Evolutionary conservation across 2,888 invertebrate species (phyloP), one percentile per base, ranked within the genome.

Genomic region (Perizoma affinitatum): DNA sequence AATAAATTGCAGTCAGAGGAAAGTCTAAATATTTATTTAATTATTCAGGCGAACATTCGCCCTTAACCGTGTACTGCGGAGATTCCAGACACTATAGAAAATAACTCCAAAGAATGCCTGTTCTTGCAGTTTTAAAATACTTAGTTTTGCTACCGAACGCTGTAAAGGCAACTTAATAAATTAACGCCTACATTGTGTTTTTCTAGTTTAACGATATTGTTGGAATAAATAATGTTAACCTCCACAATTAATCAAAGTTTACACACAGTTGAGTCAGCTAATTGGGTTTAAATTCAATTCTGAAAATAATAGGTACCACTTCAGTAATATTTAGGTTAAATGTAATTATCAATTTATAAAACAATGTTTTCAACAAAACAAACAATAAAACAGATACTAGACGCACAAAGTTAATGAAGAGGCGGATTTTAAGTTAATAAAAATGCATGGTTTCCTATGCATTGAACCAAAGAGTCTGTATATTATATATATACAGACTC

Each of bases 321-420:
- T 22, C 22, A 22, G 22, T 2, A 40, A 11, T 50, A 50, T 53
- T 53, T 38, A 45, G 44, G 43, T 56, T 50, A 50, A 56, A 34
- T 55, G 49, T 38, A 44, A 35, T 36, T 42, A 54, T 48, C 48
- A 49, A 43, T 51, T 43, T 10, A 46, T 22, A 46, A 35, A 35
- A 55, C 43, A 55, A 49, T 55, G 38, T 55, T 43, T 55, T 44
- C 9, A 40, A 43, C 56, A 54, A n/a, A 45, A 49, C 44, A 49
- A 11, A n/a, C 41, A 50, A 22, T 55, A 48, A 54, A 22, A 45
- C 2, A 56, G 40, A 44, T 40, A 42, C 10, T 9, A 52, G 38
- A 48, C 22, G 47, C 11, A 49, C 11, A 11, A 47, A 45, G 43
- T 43, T 34, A 34, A 45, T 8, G 33, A 6, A 48, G 48, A 35